Evolutionary conservation across 2,888 invertebrate species (phyloP), one percentile per base, ranked within the genome.

Genomic region (Heteromurus nitidus): DNA sequence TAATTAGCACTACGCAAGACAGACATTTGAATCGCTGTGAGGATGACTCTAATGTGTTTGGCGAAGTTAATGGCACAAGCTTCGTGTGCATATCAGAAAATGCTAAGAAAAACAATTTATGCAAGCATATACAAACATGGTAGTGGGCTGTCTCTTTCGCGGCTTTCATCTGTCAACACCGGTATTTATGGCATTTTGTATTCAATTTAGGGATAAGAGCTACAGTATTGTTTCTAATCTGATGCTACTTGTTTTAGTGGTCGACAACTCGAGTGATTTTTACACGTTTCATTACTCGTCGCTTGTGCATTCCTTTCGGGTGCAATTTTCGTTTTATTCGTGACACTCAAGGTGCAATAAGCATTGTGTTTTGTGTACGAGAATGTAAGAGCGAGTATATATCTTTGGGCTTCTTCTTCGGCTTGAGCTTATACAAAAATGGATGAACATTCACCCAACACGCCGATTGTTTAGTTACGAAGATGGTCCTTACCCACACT

Each of bases 81-180:
- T n/a, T n/a, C n/a, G n/a, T n/a, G n/a, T n/a, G n/a, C n/a, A n/a
- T n/a, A n/a, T n/a, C n/a, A n/a, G n/a, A n/a, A 50, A 50, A 50
- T 5, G n/a, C n/a, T 11, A 50, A 50, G n/a, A 50, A 11, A 50
- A 7, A 5, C n/a, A 50, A 50, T n/a, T n/a, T n/a, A n/a, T 18
- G 50, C 50, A 13, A 50, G n/a, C 50, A 50, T 18, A n/a, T 50
- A n/a, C 50, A n/a, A 22, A 55, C 22, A 47, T 47, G 47, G 47
- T n/a, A 47, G 11, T 47, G 47, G 36, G 13, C 13, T 50, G 50
- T n/a, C 18, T 18, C 5, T 50, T 53, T 68, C 30, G 31, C 30
- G 26, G 20, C 65, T 55, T 75, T 75, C 75, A 75, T 67, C 74
- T 74, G 65, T 74, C 74, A 64, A 31, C 74, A 64, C 74, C 13